These are phyloP conservation scores for Conops quadrifasciatus DNA, from an alignment of 2,888 invertebrate genomes.

Conservation along the genomic window DNA sequence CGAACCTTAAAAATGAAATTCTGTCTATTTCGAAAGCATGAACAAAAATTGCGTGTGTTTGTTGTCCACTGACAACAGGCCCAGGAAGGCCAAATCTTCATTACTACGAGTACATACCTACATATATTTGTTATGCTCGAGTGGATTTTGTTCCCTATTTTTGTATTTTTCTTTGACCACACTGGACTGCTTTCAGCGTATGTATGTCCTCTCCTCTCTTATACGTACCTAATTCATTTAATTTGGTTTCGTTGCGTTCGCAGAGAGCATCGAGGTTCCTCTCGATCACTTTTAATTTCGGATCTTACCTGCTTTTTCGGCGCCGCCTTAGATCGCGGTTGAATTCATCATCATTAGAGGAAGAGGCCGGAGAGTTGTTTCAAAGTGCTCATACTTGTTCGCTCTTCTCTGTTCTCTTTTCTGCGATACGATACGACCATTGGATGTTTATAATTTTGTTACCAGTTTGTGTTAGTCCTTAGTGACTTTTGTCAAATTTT, in stretches of 20 bases:
- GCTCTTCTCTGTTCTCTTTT: not conserved
- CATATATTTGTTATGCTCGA: slow-evolving; percentile 20
- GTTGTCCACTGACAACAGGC: no score
- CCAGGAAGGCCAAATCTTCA: no score
- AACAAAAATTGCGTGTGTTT: no score
- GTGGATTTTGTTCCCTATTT: slow-evolving; percentile 6
- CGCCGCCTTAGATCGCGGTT: not conserved
- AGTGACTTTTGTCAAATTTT: slow-evolving; percentile 9
- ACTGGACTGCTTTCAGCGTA: not conserved
- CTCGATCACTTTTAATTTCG: not conserved
- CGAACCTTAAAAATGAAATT: no score
- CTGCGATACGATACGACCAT: no score
- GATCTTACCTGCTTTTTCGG: not conserved
- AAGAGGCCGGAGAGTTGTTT: no score
- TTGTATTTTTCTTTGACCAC: not conserved
- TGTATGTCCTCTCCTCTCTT: not conserved
- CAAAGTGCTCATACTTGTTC: not conserved
- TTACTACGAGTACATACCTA: no score
- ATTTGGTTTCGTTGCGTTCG: not conserved
- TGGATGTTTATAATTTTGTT: not conserved
- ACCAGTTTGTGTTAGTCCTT: not conserved
- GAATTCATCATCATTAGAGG: not conserved
- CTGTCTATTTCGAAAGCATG: no score
- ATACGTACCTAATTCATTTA: not conserved
- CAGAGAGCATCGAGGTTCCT: not conserved